These are phyloP conservation scores for Coecobrya sp. DNA, from an alignment of 2,888 invertebrate genomes.

Conservation along the genomic window DNA sequence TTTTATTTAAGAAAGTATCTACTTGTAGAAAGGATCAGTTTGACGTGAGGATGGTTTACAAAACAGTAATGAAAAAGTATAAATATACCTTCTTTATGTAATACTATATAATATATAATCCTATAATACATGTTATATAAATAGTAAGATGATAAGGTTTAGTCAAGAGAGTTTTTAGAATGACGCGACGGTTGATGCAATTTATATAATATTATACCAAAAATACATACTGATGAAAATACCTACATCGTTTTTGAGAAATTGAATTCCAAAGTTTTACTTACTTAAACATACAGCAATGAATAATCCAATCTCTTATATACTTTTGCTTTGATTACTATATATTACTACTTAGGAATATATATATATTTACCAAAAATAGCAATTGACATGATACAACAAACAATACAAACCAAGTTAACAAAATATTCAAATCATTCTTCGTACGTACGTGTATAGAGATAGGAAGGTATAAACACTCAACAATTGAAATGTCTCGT, in stretches of 20 bases:
- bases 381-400: constrained; percentile 29
- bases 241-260: background rate
- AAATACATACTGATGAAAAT: background rate
- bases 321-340: constrained; percentile 6
- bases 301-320: constrained; percentile 3
- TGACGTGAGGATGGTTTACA: constrained; percentile 6
- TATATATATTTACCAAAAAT: constrained; percentile 6
- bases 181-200: constrained; percentile 5
- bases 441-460: background rate
- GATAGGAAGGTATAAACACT: background rate
- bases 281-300: background rate
- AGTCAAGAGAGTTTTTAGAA: constrained; percentile 48
- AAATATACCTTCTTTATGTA: background rate
- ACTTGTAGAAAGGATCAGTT: constrained; percentile 11
- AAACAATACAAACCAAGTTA: constrained; percentile 41
- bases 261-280: constrained; percentile 24
- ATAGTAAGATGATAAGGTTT: background rate
- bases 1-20: background rate
- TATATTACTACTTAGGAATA: background rate
- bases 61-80: constrained; percentile 4
- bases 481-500: background rate
- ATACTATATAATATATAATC: background rate
- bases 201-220: constrained; percentile 22
- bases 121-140: background rate
- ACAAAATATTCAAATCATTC: constrained; percentile 46